These are phyloP conservation scores for Nestor notabilis DNA, from an alignment of 2,113 vertebrate species.

Conservation along the genomic window DNA sequence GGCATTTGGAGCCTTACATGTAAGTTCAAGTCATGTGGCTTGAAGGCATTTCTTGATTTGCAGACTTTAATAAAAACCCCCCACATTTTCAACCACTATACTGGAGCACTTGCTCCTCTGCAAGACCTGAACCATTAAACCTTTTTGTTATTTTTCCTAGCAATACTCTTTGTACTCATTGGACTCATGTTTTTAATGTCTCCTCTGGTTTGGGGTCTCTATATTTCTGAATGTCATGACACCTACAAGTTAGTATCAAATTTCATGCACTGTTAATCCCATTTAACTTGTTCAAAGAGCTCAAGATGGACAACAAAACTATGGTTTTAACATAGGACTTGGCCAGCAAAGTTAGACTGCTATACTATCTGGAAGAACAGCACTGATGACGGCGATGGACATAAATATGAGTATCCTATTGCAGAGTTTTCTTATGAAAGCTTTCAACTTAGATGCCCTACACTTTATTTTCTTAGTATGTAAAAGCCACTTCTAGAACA, in stretches of 20 bases:
- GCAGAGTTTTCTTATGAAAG: not conserved
- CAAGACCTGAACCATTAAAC: not conserved
- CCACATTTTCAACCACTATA: not conserved
- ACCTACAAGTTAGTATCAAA: not conserved
- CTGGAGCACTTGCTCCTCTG: not conserved
- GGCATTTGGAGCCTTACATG: not conserved
- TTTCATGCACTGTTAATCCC: not conserved
- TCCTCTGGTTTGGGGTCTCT: not conserved
- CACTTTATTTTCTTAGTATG: not conserved
- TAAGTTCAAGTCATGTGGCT: not conserved
- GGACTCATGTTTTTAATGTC: not conserved
- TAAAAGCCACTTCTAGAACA: not conserved
- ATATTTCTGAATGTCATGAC: not conserved
- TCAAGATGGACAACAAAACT: not conserved
- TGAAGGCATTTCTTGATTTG: not conserved
- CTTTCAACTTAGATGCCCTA: not conserved
- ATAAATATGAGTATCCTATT: not conserved
- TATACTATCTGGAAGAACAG: not conserved
- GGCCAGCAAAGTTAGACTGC: not conserved
- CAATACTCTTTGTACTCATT: not conserved
- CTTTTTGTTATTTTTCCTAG: not conserved
- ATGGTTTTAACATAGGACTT: not conserved
- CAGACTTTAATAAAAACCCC: not conserved
- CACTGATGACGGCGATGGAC: accelerated
- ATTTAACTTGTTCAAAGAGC: not conserved